Evolutionary conservation across 2,888 invertebrate genomes (phyloP), one percentile per base, ranked within the genome.

Genomic region (Megalurothrips usitatus): DNA sequence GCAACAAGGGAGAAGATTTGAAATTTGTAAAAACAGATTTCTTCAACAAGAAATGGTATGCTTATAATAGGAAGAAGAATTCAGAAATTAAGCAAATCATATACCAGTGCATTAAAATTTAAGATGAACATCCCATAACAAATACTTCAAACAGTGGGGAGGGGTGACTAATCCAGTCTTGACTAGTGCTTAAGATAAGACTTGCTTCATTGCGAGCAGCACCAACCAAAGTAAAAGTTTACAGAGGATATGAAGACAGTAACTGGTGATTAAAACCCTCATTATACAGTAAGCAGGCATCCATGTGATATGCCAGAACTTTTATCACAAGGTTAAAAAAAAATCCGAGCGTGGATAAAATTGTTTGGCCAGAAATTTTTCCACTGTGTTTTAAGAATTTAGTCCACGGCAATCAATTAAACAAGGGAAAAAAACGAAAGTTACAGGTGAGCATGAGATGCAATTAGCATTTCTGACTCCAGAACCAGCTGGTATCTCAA

Each of bases 401-500:
- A n/a, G 26, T 12, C 26, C 12, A 23, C 26, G 1, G 23, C 11
- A 26, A 75, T 75, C 11, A 11, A 1, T 26, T 12, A 75, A 75
- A 26, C 68, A 75, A 75, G 68, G 23, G 68, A 23, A 10, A 43
- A 75, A 75, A 75, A 23, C 68, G 26, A 4, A 26, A 12, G 8
- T 23, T 6, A 23, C n/a, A 75, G 23, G 23, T 75, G 68, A 75
- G 68, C 68, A 75, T 75, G 68, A 75, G 26, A 75, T 75, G 68
- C 26, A 75, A 75, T 26, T 26, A 75, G 68, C 68, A 75, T 75
- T 26, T 75, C 68, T 75, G 26, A 26, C 68, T 75, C 68, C 68
- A 75, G 68, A 75, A 75, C 68, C 68, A 75, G 68, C 68, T 75
- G 68, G 68, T 75, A 75, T 75, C 68, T 75, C 12, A 75, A 75